Conservation (phyloP, 2,888 invertebrate genomes). For the Epistrophe grossulariae region DNA sequence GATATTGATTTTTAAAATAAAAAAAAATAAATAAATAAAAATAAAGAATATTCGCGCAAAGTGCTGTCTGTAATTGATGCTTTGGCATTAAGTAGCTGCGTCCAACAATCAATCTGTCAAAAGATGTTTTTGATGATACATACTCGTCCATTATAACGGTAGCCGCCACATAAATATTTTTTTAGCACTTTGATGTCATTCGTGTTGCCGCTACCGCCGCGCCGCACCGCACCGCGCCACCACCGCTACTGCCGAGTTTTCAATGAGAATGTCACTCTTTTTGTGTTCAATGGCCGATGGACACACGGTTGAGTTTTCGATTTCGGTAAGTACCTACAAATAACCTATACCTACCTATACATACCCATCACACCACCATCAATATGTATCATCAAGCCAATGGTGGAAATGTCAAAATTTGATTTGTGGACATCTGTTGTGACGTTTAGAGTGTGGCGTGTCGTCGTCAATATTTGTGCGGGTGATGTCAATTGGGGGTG, state of each 20-base stretch:
- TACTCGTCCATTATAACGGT: constrained; percentile 47
- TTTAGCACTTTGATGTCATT: constrained; percentile 39
- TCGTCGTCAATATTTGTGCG: neutral
- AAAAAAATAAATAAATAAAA: constrained; percentile 6
- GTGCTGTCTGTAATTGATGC: constrained; percentile 52
- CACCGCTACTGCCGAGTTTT: too few relatives aligned
- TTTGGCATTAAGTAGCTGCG: constrained; percentile 52
- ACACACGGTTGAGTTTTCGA: constrained; percentile 48
- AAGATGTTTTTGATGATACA: constrained; percentile 31
- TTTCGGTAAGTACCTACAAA: constrained; percentile 15
- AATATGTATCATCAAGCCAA: constrained; percentile 5
- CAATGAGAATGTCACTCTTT: neutral
- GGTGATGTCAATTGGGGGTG: neutral
- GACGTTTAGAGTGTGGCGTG: constrained; percentile 44
- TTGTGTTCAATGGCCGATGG: constrained; percentile 11
- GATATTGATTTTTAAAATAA: constrained; percentile 56
- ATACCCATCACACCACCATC: too few relatives aligned
- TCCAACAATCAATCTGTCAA: constrained; percentile 48
- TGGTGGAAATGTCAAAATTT: constrained; percentile 58
- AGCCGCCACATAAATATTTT: constrained; percentile 29
- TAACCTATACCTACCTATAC: neutral
- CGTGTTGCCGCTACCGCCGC: neutral
- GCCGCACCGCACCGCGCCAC: too few relatives aligned
- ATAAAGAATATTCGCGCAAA: constrained; percentile 18
- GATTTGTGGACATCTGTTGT: constrained; percentile 67